Evolutionary conservation across 2,113 vertebrate species (phyloP).

Genomic region (Platysternon megacephalum): DNA sequence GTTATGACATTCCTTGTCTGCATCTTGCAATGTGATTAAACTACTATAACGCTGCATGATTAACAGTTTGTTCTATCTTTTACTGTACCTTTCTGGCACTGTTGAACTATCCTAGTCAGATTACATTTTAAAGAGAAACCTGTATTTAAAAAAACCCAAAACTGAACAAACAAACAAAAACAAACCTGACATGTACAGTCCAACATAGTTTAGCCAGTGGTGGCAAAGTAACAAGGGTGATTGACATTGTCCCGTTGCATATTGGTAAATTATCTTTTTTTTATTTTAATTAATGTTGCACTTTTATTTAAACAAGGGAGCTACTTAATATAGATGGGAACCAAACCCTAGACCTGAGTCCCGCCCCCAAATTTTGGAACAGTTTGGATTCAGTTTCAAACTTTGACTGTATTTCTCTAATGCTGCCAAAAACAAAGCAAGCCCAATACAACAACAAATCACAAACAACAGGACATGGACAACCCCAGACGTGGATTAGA

Average conservation of each 20-base stretch:
- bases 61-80: neutral
- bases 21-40: neutral
- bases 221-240: neutral
- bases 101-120: neutral
- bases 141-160: neutral
- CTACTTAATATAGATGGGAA: neutral
- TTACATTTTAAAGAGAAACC: neutral
- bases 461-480: neutral
- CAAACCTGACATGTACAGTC: neutral
- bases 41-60: neutral
- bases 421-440: neutral
- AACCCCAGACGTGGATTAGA: neutral
- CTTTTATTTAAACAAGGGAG: neutral
- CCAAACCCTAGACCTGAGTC: neutral
- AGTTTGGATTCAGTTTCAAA: neutral
- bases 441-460: neutral
- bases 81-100: neutral
- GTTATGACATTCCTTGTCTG: constrained; percentile 7
- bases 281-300: neutral
- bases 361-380: neutral
- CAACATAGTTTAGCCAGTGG: neutral
- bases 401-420: neutral
- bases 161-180: neutral
- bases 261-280: neutral
- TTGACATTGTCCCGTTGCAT: neutral